Percentiles rank a stretch among this genome's conserved stretches.
Conservation (phyloP, 2,797 vertebrate species). For the Apodemus agrarius region DNA sequence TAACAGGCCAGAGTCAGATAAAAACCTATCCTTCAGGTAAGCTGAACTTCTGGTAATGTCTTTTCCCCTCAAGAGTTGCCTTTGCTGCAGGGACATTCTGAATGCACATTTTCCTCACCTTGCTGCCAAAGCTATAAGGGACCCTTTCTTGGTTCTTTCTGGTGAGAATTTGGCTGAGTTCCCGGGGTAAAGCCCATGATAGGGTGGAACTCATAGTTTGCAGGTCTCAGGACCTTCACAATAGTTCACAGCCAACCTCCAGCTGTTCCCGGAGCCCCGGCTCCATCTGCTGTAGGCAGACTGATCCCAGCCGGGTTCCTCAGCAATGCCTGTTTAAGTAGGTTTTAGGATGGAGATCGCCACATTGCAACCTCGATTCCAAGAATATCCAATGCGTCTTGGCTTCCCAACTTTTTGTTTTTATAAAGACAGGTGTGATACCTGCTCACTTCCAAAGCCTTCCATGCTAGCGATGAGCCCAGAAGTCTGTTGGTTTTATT, state of each 20-base stretch:
- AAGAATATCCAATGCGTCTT: not conserved
- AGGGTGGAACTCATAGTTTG: not conserved
- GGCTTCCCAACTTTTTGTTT: conserved; percentile 2
- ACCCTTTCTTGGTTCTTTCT: not conserved
- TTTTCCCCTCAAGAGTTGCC: not conserved
- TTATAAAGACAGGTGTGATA: not conserved
- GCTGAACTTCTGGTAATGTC: not conserved
- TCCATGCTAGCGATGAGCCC: not conserved
- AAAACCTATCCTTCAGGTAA: not conserved
- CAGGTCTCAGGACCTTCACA: not conserved
- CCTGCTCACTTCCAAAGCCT: not conserved
- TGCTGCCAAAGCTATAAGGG: not conserved
- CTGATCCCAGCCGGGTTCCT: not conserved
- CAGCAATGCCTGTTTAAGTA: not conserved
- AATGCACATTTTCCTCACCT: not conserved
- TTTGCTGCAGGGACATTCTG: not conserved
- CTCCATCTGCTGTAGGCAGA: not conserved
- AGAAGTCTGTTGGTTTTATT: not conserved
- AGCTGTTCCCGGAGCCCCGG: not conserved
- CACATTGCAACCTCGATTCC: not conserved
- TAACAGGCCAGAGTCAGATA: not conserved
- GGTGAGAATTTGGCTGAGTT: not conserved
- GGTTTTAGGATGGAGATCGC: not conserved
- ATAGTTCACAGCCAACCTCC: not conserved
- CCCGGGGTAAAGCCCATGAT: not conserved